phyloP scores from a whole-genome alignment of 2,797 vertebrate genomes.

The Betta splendens region DNA sequence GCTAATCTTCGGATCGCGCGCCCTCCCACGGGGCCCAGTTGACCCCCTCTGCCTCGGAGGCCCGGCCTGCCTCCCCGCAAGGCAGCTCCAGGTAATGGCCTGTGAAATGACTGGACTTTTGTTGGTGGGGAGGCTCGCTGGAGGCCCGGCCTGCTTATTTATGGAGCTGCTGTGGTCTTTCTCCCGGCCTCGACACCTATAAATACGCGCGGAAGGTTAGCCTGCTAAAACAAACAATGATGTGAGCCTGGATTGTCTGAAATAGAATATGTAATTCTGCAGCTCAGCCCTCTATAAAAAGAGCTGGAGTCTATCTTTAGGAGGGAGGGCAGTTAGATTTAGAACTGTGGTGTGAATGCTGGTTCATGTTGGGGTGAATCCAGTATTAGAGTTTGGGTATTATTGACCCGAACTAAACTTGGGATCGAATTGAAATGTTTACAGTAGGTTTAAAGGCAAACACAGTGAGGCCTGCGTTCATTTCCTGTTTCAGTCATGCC shows the following conservation, averaged over 20 bases:
- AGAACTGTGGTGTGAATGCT: slow-evolving; percentile 48
- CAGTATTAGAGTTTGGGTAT: slow-evolving; percentile 42
- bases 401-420: slow-evolving; percentile 46
- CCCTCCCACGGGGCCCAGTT: slow-evolving; percentile 50
- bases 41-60: slow-evolving; percentile 44
- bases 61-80: slow-evolving; percentile 47
- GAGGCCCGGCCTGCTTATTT: slow-evolving; percentile 78
- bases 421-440: slow-evolving; percentile 18
- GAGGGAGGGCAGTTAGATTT: slow-evolving; percentile 58
- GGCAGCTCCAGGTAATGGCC: slow-evolving; percentile 75
- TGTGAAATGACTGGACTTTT: slow-evolving; percentile 82
- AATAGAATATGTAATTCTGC: slow-evolving; percentile 79
- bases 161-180: slow-evolving; percentile 79
- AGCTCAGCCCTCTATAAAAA: slow-evolving; percentile 66
- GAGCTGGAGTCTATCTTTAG: slow-evolving; percentile 64
- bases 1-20: slow-evolving; percentile 67
- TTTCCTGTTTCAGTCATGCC: slow-evolving; percentile 38
- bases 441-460: slow-evolving; percentile 26
- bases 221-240: slow-evolving; percentile 80
- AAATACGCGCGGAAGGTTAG: slow-evolving; percentile 76
- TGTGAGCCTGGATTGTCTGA: slow-evolving; percentile 68
- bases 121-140: slow-evolving; percentile 69
- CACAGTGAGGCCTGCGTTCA: background rate
- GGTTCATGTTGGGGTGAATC: slow-evolving; percentile 52
- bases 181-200: slow-evolving; percentile 77